Conservation (phyloP, 1,140 invertebrate genomes). For the Mamestra configurata region DNA sequence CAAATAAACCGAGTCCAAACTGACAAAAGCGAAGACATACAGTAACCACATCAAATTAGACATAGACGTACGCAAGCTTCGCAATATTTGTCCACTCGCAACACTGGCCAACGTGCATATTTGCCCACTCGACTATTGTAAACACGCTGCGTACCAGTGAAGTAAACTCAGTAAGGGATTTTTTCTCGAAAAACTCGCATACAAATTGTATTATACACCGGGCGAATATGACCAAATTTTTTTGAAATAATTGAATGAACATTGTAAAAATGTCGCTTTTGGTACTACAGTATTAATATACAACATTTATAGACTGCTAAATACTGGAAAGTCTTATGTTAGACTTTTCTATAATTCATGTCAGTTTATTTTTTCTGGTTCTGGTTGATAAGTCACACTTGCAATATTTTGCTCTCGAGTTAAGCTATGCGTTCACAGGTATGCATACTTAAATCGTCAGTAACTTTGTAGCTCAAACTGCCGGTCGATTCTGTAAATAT, state of each 20-base stretch:
- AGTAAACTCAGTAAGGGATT: slow-evolving; percentile 15
- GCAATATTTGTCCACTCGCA: background rate
- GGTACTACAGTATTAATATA: background rate
- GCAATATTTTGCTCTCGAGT: no score
- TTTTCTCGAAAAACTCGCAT: background rate
- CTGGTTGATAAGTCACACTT: no score
- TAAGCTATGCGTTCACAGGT: no score
- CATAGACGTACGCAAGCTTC: background rate
- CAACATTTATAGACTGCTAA: background rate
- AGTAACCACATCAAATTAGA: slow-evolving; percentile 7
- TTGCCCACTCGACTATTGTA: background rate
- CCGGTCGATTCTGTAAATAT: no score
- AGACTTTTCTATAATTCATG: no score
- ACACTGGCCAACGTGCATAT: background rate
- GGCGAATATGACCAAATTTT: background rate
- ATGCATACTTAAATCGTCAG: no score
- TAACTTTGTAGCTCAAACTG: no score
- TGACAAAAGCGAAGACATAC: background rate
- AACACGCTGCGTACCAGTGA: background rate
- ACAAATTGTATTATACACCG: background rate
- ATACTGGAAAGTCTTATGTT: no score
- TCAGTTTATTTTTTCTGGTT: no score
- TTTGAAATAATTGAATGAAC: background rate
- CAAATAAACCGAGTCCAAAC: background rate
- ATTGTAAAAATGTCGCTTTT: background rate